These are phyloP conservation scores for Acrossocheilus wenchowensis DNA, from an alignment of 2,797 vertebrate species.

Conservation along the genomic window DNA sequence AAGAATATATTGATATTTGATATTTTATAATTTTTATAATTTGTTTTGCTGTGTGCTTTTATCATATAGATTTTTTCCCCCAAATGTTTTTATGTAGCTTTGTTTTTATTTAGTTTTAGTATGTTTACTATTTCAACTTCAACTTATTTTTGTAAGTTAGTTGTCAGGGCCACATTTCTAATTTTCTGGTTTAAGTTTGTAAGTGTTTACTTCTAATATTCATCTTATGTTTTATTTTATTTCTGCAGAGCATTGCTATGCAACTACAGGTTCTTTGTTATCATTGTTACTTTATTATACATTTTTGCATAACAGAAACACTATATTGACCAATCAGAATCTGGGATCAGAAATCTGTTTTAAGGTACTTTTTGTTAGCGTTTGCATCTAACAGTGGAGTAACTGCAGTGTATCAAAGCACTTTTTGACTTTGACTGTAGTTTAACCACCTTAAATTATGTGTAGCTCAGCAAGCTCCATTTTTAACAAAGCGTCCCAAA, in stretches of 20 bases:
- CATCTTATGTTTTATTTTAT: background rate
- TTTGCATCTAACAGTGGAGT: background rate
- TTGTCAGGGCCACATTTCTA: background rate
- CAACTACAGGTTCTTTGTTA: background rate
- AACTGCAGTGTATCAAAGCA: background rate
- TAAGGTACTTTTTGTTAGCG: background rate
- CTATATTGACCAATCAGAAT: background rate
- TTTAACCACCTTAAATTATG: background rate
- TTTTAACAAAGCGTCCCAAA: conserved; percentile 10
- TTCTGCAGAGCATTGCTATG: background rate
- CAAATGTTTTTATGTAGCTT: background rate
- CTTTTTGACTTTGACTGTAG: background rate
- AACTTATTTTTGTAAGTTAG: background rate
- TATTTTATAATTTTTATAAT: background rate
- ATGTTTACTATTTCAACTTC: background rate
- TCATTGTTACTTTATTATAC: background rate
- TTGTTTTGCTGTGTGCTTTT: background rate
- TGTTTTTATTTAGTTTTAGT: background rate
- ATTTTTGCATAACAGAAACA: background rate
- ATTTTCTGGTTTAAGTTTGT: background rate
- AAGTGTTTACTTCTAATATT: background rate
- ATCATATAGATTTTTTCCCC: background rate
- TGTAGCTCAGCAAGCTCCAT: background rate
- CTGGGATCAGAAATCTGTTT: background rate
- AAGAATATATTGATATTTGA: too few relatives aligned